Percentiles rank a stretch among this genome's conserved stretches.
Conservation (phyloP, 2,797 vertebrate genomes). For the Borostomias antarcticus region DNA sequence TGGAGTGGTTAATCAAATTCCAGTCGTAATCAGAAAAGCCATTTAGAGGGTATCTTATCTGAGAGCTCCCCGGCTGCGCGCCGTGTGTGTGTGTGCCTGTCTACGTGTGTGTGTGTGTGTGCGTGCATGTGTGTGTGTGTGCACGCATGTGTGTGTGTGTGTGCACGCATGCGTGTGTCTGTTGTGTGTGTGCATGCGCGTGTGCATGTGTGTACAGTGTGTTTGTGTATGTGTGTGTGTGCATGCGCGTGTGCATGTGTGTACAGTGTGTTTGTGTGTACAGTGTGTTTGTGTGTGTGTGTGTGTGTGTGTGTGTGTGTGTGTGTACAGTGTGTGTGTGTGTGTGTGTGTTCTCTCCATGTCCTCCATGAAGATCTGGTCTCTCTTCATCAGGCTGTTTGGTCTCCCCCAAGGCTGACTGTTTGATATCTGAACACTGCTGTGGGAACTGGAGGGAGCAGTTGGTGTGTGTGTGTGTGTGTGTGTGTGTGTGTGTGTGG, state of each 20-base stretch:
- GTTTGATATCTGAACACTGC: conserved; percentile 72
- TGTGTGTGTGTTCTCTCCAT: conserved; percentile 10
- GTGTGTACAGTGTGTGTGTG: too few relatives aligned
- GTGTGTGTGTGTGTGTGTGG: not conserved
- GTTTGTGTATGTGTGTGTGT: too few relatives aligned
- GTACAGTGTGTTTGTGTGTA: too few relatives aligned
- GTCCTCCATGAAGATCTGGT: conserved; percentile 65
- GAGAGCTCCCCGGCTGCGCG: too few relatives aligned
- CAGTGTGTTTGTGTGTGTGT: not conserved
- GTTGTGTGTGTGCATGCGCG: too few relatives aligned
- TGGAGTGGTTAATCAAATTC: too few relatives aligned
- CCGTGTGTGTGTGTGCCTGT: not conserved
- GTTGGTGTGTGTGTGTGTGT: conserved; percentile 4
- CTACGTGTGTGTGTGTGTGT: conserved; percentile 3
- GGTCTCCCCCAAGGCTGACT: conserved; percentile 57
- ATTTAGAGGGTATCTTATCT: too few relatives aligned
- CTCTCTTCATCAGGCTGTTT: conserved; percentile 67
- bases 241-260: not conserved
- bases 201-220: too few relatives aligned
- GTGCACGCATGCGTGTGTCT: too few relatives aligned
- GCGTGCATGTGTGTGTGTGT: conserved; percentile 15
- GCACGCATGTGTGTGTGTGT: conserved; percentile 18
- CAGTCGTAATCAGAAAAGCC: too few relatives aligned
- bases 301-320: not conserved
- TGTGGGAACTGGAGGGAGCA: conserved; percentile 27